phyloP scores from a whole-genome alignment of 2,797 vertebrate genomes.

The Distichodus sexfasciatus region DNA sequence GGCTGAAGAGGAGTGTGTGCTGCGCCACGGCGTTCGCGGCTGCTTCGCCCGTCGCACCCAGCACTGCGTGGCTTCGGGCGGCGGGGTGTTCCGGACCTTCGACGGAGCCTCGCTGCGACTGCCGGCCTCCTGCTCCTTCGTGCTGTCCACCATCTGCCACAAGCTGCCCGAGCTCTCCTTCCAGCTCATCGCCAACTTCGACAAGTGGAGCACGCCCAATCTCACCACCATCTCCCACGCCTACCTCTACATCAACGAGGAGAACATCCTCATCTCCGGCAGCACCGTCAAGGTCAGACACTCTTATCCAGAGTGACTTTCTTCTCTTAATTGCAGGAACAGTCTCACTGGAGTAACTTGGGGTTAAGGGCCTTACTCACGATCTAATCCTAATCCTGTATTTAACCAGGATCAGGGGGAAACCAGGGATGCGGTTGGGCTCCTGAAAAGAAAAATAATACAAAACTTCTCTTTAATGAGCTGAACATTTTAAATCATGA shows the following conservation, averaged over 20 bases:
- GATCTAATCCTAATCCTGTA: background rate
- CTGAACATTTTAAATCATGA: too few species aligned
- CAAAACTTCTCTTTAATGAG: too few species aligned
- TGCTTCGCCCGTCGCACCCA: conserved; percentile 88
- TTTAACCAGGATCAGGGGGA: too few species aligned
- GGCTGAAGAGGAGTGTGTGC: conserved; percentile 86
- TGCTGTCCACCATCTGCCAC: conserved; percentile 97
- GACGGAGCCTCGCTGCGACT: conserved; percentile 93
- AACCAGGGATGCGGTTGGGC: too few species aligned
- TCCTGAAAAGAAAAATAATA: too few species aligned
- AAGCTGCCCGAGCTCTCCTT: conserved; percentile 97
- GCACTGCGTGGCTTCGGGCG: conserved; percentile 90
- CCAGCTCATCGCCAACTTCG: conserved; percentile 98
- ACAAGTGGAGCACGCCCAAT: conserved; percentile 96
- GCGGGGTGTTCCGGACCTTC: conserved; percentile 93
- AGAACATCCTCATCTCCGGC: conserved; percentile 96
- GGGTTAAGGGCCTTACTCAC: too few species aligned
- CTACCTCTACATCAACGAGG: conserved; percentile 97
- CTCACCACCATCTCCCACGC: conserved; percentile 94
- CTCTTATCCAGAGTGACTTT: too few species aligned
- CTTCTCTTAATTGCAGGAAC: too few species aligned
- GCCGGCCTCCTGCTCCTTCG: conserved; percentile 95
- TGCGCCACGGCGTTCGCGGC: conserved; percentile 84
- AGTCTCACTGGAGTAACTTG: too few species aligned
- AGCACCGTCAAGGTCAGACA: conserved; percentile 91